These are phyloP conservation scores for Tachycineta bicolor DNA, from an alignment of 2,113 vertebrate species.

Conservation along the genomic window DNA sequence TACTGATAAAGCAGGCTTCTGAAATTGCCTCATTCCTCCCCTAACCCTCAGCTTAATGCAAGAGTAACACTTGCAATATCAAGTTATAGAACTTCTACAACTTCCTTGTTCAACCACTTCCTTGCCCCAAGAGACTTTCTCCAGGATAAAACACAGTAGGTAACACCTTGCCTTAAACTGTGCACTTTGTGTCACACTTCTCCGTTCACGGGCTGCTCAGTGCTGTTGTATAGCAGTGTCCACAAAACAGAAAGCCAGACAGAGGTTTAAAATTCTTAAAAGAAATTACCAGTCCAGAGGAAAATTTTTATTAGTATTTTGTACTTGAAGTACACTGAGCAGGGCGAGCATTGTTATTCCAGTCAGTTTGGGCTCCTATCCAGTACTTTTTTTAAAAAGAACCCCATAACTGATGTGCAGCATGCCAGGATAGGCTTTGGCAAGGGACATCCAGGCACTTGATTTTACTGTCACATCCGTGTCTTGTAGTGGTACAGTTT, in stretches of 20 bases:
- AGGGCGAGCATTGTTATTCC: neutral
- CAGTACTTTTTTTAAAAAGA: neutral
- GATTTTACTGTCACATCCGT: neutral
- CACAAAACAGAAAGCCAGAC: neutral
- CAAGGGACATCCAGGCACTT: neutral
- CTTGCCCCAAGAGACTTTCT: neutral
- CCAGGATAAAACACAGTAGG: neutral
- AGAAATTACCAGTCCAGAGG: neutral
- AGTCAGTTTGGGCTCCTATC: neutral
- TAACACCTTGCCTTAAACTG: neutral
- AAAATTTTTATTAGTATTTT: neutral
- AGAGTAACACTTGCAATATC: neutral
- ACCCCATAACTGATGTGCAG: neutral
- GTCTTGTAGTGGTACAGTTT: constrained; percentile 10
- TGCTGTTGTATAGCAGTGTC: neutral
- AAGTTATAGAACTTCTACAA: neutral
- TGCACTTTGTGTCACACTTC: neutral
- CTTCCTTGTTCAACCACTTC: neutral
- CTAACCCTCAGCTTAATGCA: neutral
- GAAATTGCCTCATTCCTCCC: neutral
- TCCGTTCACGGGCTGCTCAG: neutral
- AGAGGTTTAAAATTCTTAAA: neutral
- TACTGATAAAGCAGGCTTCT: neutral
- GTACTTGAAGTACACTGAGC: neutral
- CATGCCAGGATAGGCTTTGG: neutral